phyloP scores from a whole-genome alignment of 2,888 invertebrate genomes.

The Hypercompe scribonia region DNA sequence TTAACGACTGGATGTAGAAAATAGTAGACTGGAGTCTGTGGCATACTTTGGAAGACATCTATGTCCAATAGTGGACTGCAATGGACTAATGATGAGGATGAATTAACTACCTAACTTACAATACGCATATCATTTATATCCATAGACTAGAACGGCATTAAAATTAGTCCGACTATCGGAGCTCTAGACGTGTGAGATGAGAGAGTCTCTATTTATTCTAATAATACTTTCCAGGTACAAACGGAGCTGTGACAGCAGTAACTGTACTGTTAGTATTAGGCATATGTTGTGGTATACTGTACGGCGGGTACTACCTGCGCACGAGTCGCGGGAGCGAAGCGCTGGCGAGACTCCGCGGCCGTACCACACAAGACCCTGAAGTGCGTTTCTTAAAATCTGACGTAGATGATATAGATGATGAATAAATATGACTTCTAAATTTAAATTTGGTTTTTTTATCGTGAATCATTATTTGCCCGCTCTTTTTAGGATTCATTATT shows the following conservation, averaged over 20 bases:
- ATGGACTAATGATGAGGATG: too few relatives aligned
- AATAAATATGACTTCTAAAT: conserved; percentile 52
- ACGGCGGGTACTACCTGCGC: conserved; percentile 40
- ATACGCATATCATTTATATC: too few relatives aligned
- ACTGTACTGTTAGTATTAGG: conserved; percentile 53
- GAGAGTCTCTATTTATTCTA: not conserved
- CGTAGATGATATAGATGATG: conserved; percentile 56
- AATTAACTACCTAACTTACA: too few relatives aligned
- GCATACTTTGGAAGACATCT: too few relatives aligned
- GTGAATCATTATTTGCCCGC: too few relatives aligned
- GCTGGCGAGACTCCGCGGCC: conserved; percentile 63
- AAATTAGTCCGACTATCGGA: too few relatives aligned
- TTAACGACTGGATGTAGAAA: too few relatives aligned
- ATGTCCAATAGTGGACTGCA: too few relatives aligned
- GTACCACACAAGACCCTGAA: conserved; percentile 63
- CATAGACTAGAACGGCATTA: too few relatives aligned
- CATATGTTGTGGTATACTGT: conserved; percentile 44
- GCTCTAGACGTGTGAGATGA: too few relatives aligned
- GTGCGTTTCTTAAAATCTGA: conserved; percentile 72
- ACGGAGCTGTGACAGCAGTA: conserved; percentile 52
- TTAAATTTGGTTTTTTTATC: not conserved
- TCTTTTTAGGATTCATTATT: too few relatives aligned
- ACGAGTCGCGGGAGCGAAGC: conserved; percentile 54
- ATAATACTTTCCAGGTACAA: conserved; percentile 47
- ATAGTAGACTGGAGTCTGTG: too few relatives aligned